Evolutionary conservation across 2,888 invertebrate species (phyloP), one percentile per base, ranked within the genome.

Genomic region (Drosophila colorata): DNA sequence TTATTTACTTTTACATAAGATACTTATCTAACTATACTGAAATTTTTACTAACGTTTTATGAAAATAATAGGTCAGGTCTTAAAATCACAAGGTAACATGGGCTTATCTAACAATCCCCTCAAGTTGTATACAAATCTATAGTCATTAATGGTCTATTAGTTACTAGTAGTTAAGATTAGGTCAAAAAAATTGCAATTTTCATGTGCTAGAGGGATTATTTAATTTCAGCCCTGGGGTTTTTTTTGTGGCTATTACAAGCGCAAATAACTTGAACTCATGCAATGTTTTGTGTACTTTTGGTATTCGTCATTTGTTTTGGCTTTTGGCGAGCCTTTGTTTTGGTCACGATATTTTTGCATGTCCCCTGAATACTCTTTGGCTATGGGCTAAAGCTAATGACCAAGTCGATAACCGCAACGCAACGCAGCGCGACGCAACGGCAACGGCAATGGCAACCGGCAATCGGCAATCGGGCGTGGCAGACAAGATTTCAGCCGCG

Each of bases 321-420:
- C n/a, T 33, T 72, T 47, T 55, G 74, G 48, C 33, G 76, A 20
- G 53, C 63, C 66, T 70, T 65, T 80, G 60, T 77, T 89, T 78
- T 71, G 74, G 61, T 74, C 74, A 88, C 74, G 61, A 74, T 74
- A 58, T 44, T 67, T 78, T 68, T 60, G 61, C 55, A 57, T 65
- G 64, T 56, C 75, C 67, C 37, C 23, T 40, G 43, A 51, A 40
- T 14, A 38, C 51, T 11, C 23, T 53, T 44, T 47, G 74, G 79
- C 75, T 64, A 78, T 63, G 52, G 80, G 55, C 78, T 20, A 20
- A 80, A 80, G 85, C 86, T 76, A 80, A 80, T 83, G 84, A 60
- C 82, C 86, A 87, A 87, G 74, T 81, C 87, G 85, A 85, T 85
- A 85, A 80, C 80, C 87, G 80, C 85, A 81, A 44, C 33, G 37